Conservation (phyloP, 2,797 vertebrate genomes). For the Myiotriccus ornatus region DNA sequence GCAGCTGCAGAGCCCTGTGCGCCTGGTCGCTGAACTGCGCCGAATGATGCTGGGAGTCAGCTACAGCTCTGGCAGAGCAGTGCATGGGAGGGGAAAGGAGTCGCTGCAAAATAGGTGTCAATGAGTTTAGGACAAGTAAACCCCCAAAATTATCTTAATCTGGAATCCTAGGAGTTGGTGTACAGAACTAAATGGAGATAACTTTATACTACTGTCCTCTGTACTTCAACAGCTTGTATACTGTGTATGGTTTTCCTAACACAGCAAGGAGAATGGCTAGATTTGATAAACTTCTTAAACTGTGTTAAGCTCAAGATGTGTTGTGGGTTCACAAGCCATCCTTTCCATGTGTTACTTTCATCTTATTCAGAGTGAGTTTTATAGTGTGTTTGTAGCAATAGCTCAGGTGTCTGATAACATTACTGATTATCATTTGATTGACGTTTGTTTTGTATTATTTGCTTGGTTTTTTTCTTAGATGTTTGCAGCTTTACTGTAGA, state of each 20-base stretch:
- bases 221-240: fast-evolving
- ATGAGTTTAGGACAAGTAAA: neutral
- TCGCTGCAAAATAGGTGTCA: fast-evolving
- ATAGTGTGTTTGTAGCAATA: neutral
- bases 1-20: neutral
- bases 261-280: neutral
- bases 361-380: neutral
- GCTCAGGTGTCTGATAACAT: fast-evolving
- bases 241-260: neutral
- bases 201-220: fast-evolving
- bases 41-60: fast-evolving
- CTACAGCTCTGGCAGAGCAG: fast-evolving
- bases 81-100: fast-evolving
- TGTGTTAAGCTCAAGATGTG: fast-evolving
- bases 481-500: neutral
- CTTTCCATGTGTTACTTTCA: neutral
- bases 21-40: fast-evolving
- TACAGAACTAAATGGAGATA: neutral
- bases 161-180: neutral
- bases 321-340: neutral
- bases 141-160: neutral
- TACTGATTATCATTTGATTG: neutral
- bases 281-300: neutral
- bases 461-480: neutral
- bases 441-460: neutral